Conservation (phyloP, 2,113 vertebrate genomes). For the Spheniscus mendiculus region DNA sequence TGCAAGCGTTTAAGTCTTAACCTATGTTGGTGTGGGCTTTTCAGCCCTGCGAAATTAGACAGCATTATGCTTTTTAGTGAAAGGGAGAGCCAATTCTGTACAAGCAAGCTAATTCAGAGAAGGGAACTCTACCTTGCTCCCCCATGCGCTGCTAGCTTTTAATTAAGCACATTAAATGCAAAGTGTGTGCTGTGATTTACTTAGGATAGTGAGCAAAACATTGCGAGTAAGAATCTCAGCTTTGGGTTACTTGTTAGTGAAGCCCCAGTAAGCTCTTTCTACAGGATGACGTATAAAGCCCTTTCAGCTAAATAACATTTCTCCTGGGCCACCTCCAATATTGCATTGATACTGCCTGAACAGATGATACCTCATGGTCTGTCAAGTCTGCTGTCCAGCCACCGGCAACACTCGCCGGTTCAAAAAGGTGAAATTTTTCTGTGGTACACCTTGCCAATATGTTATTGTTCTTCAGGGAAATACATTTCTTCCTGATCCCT, state of each 20-base stretch:
- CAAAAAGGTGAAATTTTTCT: neutral
- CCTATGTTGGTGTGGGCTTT: neutral
- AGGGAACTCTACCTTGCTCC: neutral
- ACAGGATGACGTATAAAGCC: neutral
- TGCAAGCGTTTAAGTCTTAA: neutral
- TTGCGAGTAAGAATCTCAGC: rapidly evolving
- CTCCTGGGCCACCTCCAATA: neutral
- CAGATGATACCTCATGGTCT: neutral
- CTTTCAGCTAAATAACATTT: neutral
- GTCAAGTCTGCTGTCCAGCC: neutral
- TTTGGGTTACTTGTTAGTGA: neutral
- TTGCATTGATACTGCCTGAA: neutral
- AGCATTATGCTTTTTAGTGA: no score
- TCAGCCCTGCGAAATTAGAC: neutral
- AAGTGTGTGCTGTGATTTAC: neutral
- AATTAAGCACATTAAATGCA: neutral
- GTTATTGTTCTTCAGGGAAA: neutral
- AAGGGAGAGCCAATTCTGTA: neutral
- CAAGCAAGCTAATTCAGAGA: neutral
- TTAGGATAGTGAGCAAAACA: rapidly evolving
- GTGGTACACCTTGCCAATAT: neutral
- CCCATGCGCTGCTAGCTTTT: neutral
- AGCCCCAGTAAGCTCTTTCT: neutral
- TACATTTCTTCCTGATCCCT: neutral
- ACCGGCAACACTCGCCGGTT: neutral